Evolutionary conservation across 2,888 invertebrate species (phyloP).

Genomic region (Thereva unica): DNA sequence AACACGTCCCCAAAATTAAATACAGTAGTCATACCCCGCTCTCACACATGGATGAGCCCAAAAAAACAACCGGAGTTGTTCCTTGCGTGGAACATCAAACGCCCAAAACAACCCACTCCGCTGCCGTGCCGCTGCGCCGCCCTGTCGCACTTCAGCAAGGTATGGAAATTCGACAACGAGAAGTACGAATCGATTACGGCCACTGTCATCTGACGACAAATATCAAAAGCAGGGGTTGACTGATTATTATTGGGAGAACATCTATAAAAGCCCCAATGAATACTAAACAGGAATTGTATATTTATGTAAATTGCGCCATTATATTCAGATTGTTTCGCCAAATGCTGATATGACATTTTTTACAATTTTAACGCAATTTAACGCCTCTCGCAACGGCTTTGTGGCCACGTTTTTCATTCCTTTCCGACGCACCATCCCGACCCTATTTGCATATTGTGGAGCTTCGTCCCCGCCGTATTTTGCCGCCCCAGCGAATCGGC

Average conservation of each 20-base stretch:
- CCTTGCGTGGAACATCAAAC: background rate
- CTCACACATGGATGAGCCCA: constrained; percentile 26
- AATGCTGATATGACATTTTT: constrained; percentile 43
- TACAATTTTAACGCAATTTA: constrained; percentile 43
- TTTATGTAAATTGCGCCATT: constrained; percentile 42
- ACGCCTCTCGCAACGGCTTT: constrained; percentile 38
- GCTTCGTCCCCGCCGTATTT: constrained; percentile 28
- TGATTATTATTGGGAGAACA: constrained; percentile 42
- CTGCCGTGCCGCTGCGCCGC: background rate
- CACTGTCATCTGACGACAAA: constrained; percentile 18
- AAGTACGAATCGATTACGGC: constrained; percentile 36
- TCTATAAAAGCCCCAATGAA: constrained; percentile 42
- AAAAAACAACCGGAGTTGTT: constrained; percentile 9
- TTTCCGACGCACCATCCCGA: background rate
- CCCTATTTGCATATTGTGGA: constrained; percentile 40
- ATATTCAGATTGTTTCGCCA: constrained; percentile 43
- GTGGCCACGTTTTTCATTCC: constrained; percentile 32
- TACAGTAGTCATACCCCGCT: constrained; percentile 13
- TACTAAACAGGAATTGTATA: constrained; percentile 43
- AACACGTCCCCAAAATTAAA: constrained; percentile 25
- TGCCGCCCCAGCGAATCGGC: constrained; percentile 30
- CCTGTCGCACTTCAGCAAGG: background rate
- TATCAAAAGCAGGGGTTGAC: constrained; percentile 32
- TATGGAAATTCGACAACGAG: constrained; percentile 27
- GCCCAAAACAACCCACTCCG: background rate